Evolutionary conservation across 1,140 invertebrate species (phyloP), one percentile per base, ranked within the genome.

Genomic region (Hylaeus anthracinus): DNA sequence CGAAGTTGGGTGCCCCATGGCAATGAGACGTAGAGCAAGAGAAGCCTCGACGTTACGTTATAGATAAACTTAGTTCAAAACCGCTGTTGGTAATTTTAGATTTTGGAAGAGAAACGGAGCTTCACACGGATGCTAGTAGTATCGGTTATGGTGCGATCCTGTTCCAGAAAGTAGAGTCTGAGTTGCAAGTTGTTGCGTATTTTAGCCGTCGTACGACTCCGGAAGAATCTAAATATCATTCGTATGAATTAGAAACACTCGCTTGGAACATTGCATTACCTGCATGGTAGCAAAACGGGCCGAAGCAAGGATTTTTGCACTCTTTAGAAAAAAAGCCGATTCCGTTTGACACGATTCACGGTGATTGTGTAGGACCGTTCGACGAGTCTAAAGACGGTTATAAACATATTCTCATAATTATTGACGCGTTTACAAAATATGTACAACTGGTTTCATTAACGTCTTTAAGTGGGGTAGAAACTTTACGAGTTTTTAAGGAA

Each of bases 1-100:
- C 26, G 4, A 77, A 77, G 9, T 26, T 48, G 10, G 41, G 14
- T 2, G 10, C 37, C 9, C 14, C 9, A 0, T 77, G 64, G 51
- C 1, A 39, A 8, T 78, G 75, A 58, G 75, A 66, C 1, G 1
- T 5, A 41, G 48, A 53, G 4, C 72, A 74, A 39, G 60, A 74
- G 12, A 2, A 53, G 0, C 26, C 61, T 1, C n/a, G 60, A 10
- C 26, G n/a, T 1, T 51, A n/a, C 0, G 10, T 77, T 51, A 4
- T 69, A 0, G 26, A 69, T 0, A 51, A 53, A n/a, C 4, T 77
- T 1, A 51, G 15, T 9, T 51, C 55, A 3, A 37, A 51, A 37
- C 65, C 74, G 0, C 6, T 69, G 8, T 37, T 77, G 0, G 12
- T n/a, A n/a, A 15, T 69, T 15, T 77, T 69, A 1, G 5, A 77